Evolutionary conservation across 2,113 vertebrate species (phyloP), one percentile per base, ranked within the genome.

Genomic region (Labeo rohita): DNA sequence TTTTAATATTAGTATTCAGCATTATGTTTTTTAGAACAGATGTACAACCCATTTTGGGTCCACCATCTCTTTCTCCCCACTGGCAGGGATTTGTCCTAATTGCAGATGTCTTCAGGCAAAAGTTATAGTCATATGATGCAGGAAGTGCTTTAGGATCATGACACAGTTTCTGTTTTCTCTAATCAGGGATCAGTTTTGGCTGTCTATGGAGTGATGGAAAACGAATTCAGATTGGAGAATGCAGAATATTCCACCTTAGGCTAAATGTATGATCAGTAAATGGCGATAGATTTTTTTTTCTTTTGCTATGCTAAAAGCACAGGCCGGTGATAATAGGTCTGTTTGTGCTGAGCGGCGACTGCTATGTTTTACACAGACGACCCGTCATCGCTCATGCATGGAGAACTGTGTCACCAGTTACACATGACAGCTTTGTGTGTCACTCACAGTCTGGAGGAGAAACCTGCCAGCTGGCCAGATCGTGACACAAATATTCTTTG

Each of bases 361-460:
- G 21, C 16, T 68, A 45, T 81, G 80, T 70, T 80, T 65, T 80
- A 80, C 54, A 45, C 77, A 59, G 11, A 28, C 21, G 59, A 77
- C 56, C 61, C 11, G 36, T 54, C 63, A 68, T 49, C 18, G 18
- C 45, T 66, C 74, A 85, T 36, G 63, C 84, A 72, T 72, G 84
- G 12, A 85, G 39, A 79, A 85, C 54, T 85, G 76, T 79, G 63
- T 85, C 76, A 59, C 18, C 75, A 68, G 36, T 56, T 54, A 43
- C 81, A 83, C 81, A 83, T 73, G 68, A 73, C 81, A 79, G 61
- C 84, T 77, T 76, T 52, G 59, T 76, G 72, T 85, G 61, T 72
- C 76, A 72, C 76, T 79, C 61, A 80, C 50, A 78, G 81, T 83
- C 81, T 83, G 81, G 49, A 56, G 9, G 50, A 73, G 66, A 72